Percentiles rank a stretch among this genome's conserved stretches.
These are phyloP conservation scores for Gyrodactylus bullatarudis DNA, from an alignment of 1,140 invertebrate species.

Conservation along the genomic window DNA sequence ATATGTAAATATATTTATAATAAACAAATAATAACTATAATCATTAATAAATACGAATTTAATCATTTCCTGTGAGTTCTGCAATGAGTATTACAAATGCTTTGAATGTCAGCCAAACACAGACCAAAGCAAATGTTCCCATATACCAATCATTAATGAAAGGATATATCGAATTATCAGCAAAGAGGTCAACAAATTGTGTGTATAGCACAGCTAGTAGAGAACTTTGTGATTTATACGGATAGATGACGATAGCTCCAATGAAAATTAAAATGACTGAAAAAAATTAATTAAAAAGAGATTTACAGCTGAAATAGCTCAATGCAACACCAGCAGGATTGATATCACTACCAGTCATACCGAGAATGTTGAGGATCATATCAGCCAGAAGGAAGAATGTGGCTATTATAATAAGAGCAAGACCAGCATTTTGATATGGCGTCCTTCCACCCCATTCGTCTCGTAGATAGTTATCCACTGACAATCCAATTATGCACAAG, in stretches of 20 bases:
- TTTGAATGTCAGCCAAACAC: not conserved
- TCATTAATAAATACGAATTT: no score
- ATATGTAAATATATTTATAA: no score
- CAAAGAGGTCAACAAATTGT: not conserved
- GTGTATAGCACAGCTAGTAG: not conserved
- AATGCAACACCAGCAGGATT: not conserved
- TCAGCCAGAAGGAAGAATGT: not conserved
- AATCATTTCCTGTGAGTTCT: not conserved
- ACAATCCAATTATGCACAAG: not conserved
- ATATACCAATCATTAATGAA: not conserved
- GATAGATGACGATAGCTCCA: not conserved
- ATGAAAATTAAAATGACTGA: not conserved
- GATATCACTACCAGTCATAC: not conserved
- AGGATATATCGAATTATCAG: not conserved
- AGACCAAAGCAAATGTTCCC: not conserved
- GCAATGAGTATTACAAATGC: not conserved
- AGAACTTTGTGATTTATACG: not conserved
- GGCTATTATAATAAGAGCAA: not conserved
- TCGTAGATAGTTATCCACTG: not conserved
- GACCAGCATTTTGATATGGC: not conserved
- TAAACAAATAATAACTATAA: no score
- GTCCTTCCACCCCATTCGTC: not conserved
- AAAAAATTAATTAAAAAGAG: not conserved
- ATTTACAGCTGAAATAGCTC: not conserved
- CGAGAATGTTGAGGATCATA: not conserved